Evolutionary conservation across 2,113 vertebrate genomes (phyloP).

Genomic region (Physeter macrocephalus): DNA sequence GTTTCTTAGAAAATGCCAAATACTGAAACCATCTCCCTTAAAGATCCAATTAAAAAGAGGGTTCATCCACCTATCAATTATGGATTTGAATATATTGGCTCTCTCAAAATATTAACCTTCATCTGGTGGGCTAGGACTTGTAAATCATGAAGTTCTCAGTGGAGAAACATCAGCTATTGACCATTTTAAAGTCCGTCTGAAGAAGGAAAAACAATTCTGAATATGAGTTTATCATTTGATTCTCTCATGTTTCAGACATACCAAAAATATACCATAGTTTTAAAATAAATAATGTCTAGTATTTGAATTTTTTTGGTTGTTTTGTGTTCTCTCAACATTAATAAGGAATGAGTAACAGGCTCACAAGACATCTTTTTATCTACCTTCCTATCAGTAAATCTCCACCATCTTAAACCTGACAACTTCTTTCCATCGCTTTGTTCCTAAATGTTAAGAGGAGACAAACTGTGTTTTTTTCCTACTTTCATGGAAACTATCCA

Average conservation of each 20-base stretch:
- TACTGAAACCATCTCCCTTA: not conserved
- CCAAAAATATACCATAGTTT: not conserved
- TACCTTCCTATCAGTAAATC: not conserved
- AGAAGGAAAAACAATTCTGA: not conserved
- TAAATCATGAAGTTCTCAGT: not conserved
- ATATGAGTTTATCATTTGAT: not conserved
- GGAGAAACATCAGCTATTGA: not conserved
- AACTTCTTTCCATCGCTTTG: not conserved
- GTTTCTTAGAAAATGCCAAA: slow-evolving; percentile 14
- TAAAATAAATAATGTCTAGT: not conserved
- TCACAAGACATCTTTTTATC: not conserved
- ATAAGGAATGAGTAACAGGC: not conserved
- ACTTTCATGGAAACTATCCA: not conserved
- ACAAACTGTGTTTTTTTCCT: not conserved
- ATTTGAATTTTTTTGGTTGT: not conserved
- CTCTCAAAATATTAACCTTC: not conserved
- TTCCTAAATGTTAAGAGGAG: not conserved
- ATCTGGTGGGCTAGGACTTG: not conserved
- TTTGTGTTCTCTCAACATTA: not conserved
- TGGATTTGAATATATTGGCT: not conserved
- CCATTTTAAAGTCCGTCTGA: not conserved
- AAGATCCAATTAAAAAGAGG: not conserved
- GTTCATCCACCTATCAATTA: not conserved
- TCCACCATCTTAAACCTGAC: not conserved
- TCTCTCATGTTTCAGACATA: not conserved